Percentiles rank a stretch among this genome's conserved stretches.
phyloP scores from a whole-genome alignment of 1,140 invertebrate species.

The Drosophila virilis region DNA sequence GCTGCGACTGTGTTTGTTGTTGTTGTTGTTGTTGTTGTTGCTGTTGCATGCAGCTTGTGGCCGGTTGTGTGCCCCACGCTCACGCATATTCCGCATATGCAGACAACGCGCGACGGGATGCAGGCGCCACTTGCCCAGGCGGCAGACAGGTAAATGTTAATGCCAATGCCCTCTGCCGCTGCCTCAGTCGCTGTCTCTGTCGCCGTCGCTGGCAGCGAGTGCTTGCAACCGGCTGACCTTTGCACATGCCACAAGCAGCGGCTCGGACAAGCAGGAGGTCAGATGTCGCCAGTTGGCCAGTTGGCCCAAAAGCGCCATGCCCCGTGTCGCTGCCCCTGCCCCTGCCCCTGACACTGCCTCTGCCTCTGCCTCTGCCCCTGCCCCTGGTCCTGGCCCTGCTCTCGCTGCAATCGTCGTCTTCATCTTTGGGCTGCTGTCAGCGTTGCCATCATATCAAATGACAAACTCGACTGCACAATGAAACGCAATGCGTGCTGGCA shows the following conservation, averaged over 20 bases:
- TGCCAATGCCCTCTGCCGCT: slow-evolving; percentile 65
- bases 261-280: slow-evolving; percentile 27
- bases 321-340: neutral
- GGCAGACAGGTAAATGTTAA: slow-evolving; percentile 63
- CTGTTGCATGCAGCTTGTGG: slow-evolving; percentile 10
- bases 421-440: slow-evolving; percentile 56
- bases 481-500: slow-evolving; percentile 51
- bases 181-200: slow-evolving; percentile 7
- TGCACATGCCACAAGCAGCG: slow-evolving; percentile 64
- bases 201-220: slow-evolving; percentile 12
- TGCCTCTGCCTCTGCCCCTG: neutral
- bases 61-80: slow-evolving; percentile 44
- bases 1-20: slow-evolving; percentile 1
- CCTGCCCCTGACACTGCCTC: neutral
- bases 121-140: slow-evolving; percentile 72
- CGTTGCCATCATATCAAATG: slow-evolving; percentile 73
- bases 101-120: slow-evolving; percentile 80
- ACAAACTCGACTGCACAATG: slow-evolving; percentile 65
- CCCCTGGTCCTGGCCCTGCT: too few species aligned
- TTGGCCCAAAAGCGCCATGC: slow-evolving; percentile 23
- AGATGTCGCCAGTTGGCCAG: slow-evolving; percentile 48
- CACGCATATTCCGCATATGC: slow-evolving; percentile 82
- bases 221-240: slow-evolving; percentile 74
- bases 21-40: neutral
- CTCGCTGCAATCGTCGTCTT: slow-evolving; percentile 35